These are phyloP conservation scores for Centropus bengalensis DNA, from an alignment of 2,113 vertebrate species.

Conservation along the genomic window DNA sequence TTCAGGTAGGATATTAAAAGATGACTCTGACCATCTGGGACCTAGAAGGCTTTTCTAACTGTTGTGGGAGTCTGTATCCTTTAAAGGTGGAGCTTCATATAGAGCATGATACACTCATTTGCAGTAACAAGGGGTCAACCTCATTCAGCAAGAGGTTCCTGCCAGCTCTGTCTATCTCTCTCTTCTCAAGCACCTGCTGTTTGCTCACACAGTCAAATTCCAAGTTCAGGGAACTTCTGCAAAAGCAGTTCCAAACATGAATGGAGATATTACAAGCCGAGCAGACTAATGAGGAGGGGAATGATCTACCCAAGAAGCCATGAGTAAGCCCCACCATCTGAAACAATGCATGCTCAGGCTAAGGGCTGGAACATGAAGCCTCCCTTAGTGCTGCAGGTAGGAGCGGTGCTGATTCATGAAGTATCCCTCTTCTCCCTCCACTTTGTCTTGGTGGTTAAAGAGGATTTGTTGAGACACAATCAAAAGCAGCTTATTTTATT, in stretches of 20 bases:
- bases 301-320: background rate
- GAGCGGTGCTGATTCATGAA: background rate
- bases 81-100: background rate
- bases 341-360: background rate
- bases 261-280: background rate
- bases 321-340: background rate
- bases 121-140: background rate
- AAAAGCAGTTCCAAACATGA: background rate
- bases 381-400: background rate
- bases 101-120: background rate
- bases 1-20: background rate
- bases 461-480: background rate
- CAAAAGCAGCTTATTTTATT: background rate
- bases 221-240: background rate
- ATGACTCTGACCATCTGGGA: background rate
- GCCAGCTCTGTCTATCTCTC: background rate
- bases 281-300: background rate
- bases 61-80: background rate
- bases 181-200: background rate
- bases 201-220: background rate
- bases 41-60: background rate
- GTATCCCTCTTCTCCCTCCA: background rate
- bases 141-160: background rate
- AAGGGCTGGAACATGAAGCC: background rate
- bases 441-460: background rate